Base-by-base conservation (phyloP, 2,888 invertebrate species). In the Sinelater perroti region DNA sequence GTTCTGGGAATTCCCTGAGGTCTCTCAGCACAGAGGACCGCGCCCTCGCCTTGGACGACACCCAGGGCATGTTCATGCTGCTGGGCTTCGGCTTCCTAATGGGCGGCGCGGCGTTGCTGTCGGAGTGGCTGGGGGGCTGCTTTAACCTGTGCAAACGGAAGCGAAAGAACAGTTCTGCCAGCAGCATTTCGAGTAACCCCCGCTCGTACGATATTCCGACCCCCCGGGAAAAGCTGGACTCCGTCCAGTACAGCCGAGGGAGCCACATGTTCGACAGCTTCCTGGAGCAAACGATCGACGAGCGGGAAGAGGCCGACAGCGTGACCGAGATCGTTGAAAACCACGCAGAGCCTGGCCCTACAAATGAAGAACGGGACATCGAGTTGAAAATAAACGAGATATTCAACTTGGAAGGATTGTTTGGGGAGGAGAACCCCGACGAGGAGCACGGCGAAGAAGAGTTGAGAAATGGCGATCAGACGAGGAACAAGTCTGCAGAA, bases 1-100 rank as follows among this genome's bases (percentile, higher is more conserved):
- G 74, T 36, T 65, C 72, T 8, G 81, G 79, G 3, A 80, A 79
- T 1, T 68, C 75, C 0, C 60, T 85, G 14, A 81, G 80, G 40
- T 76, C 78, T 13, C 65, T 77, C 5, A 75, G 78, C 30, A 80
- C 83, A 16, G 87, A 88, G 74, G 91, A 92, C 71, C 83, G 89
- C 60, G 87, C 88, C 14, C 73, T 92, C n/a, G 87, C 88, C 1
- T 78, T 91, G 20, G 90, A 89, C 68, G 92, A 92, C 61, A 90
- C 90, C 0, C 90, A 90, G 77, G 92, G 92, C 6, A 91, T 91
- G 89, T 91, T 91, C 70, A 75, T 91, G 2, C 79, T 92, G 1
- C 79, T 91, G 63, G 88, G 81, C 3, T 83, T 86, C 31, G 92
- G 92, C 0, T 88, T 88, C 70, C 70, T 87, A 0, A 70, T 88